Conservation (phyloP, 2,113 vertebrate genomes). For the Meleagris gallopavo region DNA sequence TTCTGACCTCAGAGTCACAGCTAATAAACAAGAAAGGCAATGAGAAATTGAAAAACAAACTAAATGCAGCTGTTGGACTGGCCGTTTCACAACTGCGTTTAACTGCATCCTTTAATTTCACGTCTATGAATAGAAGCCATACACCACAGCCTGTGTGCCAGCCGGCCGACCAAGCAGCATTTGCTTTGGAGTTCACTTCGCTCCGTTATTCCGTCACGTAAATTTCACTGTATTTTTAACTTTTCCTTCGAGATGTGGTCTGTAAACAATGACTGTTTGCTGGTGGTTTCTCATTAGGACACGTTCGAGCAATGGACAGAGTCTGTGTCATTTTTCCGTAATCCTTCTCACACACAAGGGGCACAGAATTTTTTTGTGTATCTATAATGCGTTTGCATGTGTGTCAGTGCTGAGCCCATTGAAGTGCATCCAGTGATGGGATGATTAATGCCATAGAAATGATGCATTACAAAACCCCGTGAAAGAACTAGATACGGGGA, state of each 20-base stretch:
- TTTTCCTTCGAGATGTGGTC: neutral
- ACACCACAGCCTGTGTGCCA: conserved; percentile 43
- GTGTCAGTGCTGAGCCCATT: neutral
- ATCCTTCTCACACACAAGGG: neutral
- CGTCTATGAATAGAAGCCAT: conserved; percentile 71
- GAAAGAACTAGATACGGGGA: neutral
- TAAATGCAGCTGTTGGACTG: conserved; percentile 75
- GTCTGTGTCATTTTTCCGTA: neutral
- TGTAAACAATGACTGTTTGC: conserved; percentile 4
- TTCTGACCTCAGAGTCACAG: conserved; percentile 80
- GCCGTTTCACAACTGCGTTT: conserved; percentile 70
- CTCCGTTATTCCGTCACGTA: conserved; percentile 17
- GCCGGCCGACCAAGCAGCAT: neutral
- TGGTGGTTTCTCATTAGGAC: neutral
- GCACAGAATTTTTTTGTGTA: neutral
- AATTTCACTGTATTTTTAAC: conserved; percentile 37
- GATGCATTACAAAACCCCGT: neutral
- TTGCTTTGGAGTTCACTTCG: conserved; percentile 9
- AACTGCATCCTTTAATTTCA: conserved; percentile 76
- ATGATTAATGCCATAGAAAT: neutral
- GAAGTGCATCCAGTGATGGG: neutral
- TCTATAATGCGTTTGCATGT: neutral
- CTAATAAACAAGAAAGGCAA: conserved; percentile 81
- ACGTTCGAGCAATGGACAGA: neutral
- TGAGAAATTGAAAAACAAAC: conserved; percentile 74